Evolutionary conservation across 2,797 vertebrate genomes (phyloP), one percentile per base, ranked within the genome.

Genomic region (Naso thynnoides): DNA sequence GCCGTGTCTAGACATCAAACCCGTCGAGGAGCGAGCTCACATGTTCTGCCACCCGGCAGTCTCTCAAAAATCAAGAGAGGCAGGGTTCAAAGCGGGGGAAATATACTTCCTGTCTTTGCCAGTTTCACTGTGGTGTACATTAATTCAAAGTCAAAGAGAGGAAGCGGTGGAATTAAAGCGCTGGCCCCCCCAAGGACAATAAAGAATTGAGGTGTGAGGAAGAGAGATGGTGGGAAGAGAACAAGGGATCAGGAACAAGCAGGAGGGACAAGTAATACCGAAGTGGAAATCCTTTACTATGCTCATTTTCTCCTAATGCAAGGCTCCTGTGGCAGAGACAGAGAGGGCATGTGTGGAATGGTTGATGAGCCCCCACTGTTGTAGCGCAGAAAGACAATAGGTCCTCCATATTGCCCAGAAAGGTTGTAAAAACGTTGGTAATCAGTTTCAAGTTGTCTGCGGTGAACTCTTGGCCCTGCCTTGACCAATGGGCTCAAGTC

Each of bases 301-400:
- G 85, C 89, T 94, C 94, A 91, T 95, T 95, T 94, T 78, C 88
- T 68, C 91, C 84, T 94, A 92, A 94, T 94, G 93, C 93, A 94
- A 87, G 89, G 81, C 87, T 94, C 91, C 88, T 80, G 78, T 55
- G 47, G 67, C 88, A 89, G 82, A 64, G 5, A 1, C 42, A 16
- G 58, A 50, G 61, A 47, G 39, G 29, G 29, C 83, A 83, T 85
- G 85, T 74, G 72, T 10, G 52, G 92, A 95, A 95, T 95, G 41
- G 82, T 76, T 90, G 91, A 93, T 82, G 85, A 93, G 74, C 75
- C 84, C 52, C 61, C 81, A 3, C 71, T 55, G 65, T 72, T 63
- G 59, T 24, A 47, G 15, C 29, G 0, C 38, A 73, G 67, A 53
- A 79, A 66, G 76, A 33, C 60, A 0, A 66, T 59, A 61, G 80